Percentiles rank a stretch among this genome's conserved stretches.
phyloP scores from a whole-genome alignment of 2,888 invertebrate genomes.

The Nineta flava region DNA sequence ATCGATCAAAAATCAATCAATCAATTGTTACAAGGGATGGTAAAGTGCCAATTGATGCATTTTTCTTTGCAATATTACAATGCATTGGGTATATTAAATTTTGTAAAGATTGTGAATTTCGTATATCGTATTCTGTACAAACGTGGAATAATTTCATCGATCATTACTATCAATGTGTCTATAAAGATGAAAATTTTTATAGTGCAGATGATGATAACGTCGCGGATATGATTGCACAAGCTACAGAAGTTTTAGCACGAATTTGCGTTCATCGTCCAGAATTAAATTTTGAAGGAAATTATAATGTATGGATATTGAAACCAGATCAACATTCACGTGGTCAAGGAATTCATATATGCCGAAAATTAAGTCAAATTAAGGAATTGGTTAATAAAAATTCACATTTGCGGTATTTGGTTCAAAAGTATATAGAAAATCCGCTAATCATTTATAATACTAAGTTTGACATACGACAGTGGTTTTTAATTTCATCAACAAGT shows the following conservation, averaged over 20 bases:
- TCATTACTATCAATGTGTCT: slow-evolving; percentile 45
- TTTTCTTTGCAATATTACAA: slow-evolving; percentile 55
- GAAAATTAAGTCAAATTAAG: slow-evolving; percentile 54
- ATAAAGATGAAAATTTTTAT: slow-evolving; percentile 34
- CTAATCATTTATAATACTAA: slow-evolving; percentile 70
- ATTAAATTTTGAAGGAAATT: slow-evolving; percentile 56
- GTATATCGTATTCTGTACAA: slow-evolving; percentile 25
- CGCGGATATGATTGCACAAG: slow-evolving; percentile 25
- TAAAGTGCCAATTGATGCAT: slow-evolving; percentile 34
- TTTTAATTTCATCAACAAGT: slow-evolving; percentile 60
- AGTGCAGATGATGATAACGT: slow-evolving; percentile 22
- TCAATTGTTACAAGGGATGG: slow-evolving; percentile 35
- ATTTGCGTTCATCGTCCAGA: slow-evolving; percentile 42
- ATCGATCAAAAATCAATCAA: slow-evolving; percentile 21
- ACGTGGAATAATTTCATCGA: slow-evolving; percentile 55
- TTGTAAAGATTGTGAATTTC: slow-evolving; percentile 46
- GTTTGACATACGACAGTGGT: slow-evolving; percentile 85
- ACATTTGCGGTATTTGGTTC: slow-evolving; percentile 56
- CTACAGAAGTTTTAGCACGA: slow-evolving; percentile 40
- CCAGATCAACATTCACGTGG: slow-evolving; percentile 72
- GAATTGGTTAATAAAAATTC: slow-evolving; percentile 39
- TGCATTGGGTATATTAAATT: slow-evolving; percentile 45
- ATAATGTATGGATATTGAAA: slow-evolving; percentile 83
- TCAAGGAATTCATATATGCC: slow-evolving; percentile 65
- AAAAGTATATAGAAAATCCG: slow-evolving; percentile 75